Evolutionary conservation across 1,140 invertebrate species (phyloP), one percentile per base, ranked within the genome.

Genomic region (Aphelinus certus): DNA sequence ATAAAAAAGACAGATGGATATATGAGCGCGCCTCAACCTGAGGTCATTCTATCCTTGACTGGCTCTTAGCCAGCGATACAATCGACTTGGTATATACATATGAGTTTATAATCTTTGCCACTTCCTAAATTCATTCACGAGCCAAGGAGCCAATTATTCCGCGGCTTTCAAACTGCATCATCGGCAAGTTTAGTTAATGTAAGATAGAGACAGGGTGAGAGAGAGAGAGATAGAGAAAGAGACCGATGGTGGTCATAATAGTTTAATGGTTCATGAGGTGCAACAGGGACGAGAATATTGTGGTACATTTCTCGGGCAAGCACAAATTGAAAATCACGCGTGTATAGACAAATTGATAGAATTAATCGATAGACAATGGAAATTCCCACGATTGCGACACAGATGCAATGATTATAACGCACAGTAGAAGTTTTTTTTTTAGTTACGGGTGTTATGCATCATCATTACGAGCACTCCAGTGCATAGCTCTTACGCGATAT

Each of bases 41-140:
- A 64, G 62, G 62, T 64, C 62, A 64, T 64, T 64, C 47, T 64
- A 64, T 64, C 62, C 62, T 64, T 64, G 62, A 64, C 62, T 64
- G 62, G 62, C 62, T n/a, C 2, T 46, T 47, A 3, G 62, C 62
- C 62, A 64, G 47, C 1, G 46, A 46, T 7, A 43, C 62, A 46
- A 48, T 64, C 58, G 58, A 0, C 42, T 60, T 26, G 26, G 26
- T 43, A 60, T 60, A 60, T n/a, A 3, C 26, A 60, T 43, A 60
- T n/a, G 26, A 2, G 2, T 6, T 9, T 26, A 61, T 9, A 26
- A 7, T 43, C 9, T 64, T 49, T 64, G 48, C 48, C 62, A 49
- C 62, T 64, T 64, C 45, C 62, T 64, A 64, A 64, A 64, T 49
- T 64, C 62, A 64, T 64, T 64, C 47, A 48, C 62, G 47, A 48